Percentiles rank a stretch among this genome's conserved stretches.
Evolutionary conservation across 2,888 invertebrate species (phyloP).

Genomic region (Drosophila kambysellisi): DNA sequence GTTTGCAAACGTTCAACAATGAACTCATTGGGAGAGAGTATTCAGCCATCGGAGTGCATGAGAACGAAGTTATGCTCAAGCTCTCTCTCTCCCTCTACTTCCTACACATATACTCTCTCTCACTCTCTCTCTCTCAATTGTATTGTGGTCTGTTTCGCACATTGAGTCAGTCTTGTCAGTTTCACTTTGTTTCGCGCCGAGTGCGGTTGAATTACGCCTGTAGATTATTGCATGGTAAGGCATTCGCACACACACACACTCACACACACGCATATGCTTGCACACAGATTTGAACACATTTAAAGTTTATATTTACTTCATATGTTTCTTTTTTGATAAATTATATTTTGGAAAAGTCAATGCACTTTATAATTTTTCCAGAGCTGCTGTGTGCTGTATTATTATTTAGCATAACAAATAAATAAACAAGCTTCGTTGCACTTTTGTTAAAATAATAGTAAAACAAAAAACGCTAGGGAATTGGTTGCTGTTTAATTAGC

Average conservation of each 20-base stretch:
- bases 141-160: constrained; percentile 33
- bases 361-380: constrained; percentile 42
- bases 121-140: constrained; percentile 13
- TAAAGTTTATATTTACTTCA: constrained; percentile 26
- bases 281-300: constrained; percentile 22
- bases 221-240: constrained; percentile 42
- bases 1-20: constrained; percentile 4
- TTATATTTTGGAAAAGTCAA: constrained; percentile 51
- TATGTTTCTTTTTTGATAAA: constrained; percentile 6
- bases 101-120: neutral
- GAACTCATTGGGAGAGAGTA: constrained; percentile 41
- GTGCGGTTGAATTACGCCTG: constrained; percentile 65
- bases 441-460: constrained; percentile 21
- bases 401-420: constrained; percentile 23
- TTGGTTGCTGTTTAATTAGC: constrained; percentile 62
- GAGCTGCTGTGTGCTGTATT: constrained; percentile 19
- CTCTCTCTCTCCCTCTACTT: constrained; percentile 7
- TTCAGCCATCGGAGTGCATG: constrained; percentile 17
- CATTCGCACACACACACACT: constrained; percentile 13
- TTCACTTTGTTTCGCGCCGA: constrained; percentile 65
- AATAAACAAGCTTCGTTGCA: constrained; percentile 12
- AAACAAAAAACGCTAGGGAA: neutral
- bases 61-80: constrained; percentile 8
- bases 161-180: constrained; percentile 55
- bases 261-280: neutral